Conservation (phyloP, 1,140 invertebrate species). For the Drosophila oshimai region DNA sequence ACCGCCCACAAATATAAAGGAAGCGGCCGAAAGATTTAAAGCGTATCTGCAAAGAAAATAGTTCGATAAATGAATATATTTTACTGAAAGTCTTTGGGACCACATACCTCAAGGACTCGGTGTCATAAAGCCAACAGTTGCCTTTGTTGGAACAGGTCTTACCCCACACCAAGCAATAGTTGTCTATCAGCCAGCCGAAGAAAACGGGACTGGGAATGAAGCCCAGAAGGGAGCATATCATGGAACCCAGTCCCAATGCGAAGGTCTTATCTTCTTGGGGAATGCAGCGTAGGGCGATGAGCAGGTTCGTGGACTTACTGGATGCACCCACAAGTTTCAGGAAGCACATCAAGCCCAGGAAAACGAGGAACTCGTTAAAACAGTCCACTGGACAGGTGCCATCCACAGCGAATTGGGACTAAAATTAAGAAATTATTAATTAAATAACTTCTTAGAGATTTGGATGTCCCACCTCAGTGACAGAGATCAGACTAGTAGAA, state of each 20-base stretch:
- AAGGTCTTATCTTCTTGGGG: slow-evolving; percentile 88
- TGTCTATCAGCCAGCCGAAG: slow-evolving; percentile 88
- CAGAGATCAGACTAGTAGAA: neutral
- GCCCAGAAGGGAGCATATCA: slow-evolving; percentile 86
- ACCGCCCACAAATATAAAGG: slow-evolving; percentile 86
- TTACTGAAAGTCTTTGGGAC: accelerated
- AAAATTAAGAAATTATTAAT: neutral
- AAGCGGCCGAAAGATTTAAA: slow-evolving; percentile 86
- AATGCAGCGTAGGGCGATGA: slow-evolving; percentile 87
- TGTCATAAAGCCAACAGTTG: slow-evolving; percentile 89
- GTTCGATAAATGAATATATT: neutral
- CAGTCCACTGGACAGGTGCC: slow-evolving; percentile 87
- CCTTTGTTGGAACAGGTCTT: slow-evolving; percentile 88
- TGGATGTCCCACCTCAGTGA: neutral
- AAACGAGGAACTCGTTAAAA: slow-evolving; percentile 86
- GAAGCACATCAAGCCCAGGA: slow-evolving; percentile 86
- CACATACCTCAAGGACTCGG: slow-evolving; percentile 77
- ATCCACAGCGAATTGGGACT: slow-evolving; percentile 61
- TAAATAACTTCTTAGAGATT: neutral
- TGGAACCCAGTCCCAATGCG: slow-evolving; percentile 86
- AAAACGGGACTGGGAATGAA: slow-evolving; percentile 89
- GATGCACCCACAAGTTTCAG: slow-evolving; percentile 87
- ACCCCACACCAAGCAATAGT: slow-evolving; percentile 88
- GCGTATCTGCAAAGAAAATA: slow-evolving; percentile 82
- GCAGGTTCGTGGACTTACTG: slow-evolving; percentile 87